Percentiles rank a stretch among this genome's conserved stretches.
These are phyloP conservation scores for Parambassis ranga DNA, from an alignment of 2,797 vertebrate genomes.

Conservation along the genomic window DNA sequence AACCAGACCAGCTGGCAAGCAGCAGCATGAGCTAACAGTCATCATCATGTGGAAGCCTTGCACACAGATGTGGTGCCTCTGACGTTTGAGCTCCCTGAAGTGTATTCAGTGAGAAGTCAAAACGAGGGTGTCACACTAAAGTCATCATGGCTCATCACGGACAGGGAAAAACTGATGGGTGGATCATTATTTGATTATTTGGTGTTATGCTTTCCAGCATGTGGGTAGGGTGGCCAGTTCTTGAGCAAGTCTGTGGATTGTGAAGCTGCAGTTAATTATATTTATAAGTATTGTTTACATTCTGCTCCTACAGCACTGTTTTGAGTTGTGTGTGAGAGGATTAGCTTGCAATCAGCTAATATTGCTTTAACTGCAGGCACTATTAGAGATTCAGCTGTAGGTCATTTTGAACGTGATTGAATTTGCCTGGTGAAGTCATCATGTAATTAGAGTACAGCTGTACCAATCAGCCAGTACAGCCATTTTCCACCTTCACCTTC, in stretches of 20 bases:
- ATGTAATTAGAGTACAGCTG: conserved; percentile 50
- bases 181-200: conserved; percentile 29
- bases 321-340: conserved; percentile 14
- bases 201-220: conserved; percentile 5
- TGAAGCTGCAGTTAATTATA: conserved; percentile 36
- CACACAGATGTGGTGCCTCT: conserved; percentile 43
- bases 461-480: conserved; percentile 46
- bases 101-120: conserved; percentile 30
- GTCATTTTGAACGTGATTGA: conserved; percentile 61
- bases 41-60: conserved; percentile 53
- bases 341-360: conserved; percentile 17
- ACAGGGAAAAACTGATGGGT: conserved; percentile 34
- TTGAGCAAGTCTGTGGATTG: conserved; percentile 33
- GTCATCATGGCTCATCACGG: conserved; percentile 49
- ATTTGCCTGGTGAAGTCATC: conserved; percentile 66
- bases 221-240: conserved; percentile 12
- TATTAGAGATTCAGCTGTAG: conserved; percentile 49
- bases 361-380: conserved; percentile 38
- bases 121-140: conserved; percentile 20
- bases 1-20: conserved; percentile 65
- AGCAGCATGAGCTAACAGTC: conserved; percentile 55
- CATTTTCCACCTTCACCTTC: conserved; percentile 15
- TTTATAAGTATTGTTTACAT: conserved; percentile 30
- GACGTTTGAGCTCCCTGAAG: conserved; percentile 35
- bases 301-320: not conserved